Evolutionary conservation across 2,888 invertebrate species (phyloP), one percentile per base, ranked within the genome.

Genomic region (Tenthredo scrophulariae): DNA sequence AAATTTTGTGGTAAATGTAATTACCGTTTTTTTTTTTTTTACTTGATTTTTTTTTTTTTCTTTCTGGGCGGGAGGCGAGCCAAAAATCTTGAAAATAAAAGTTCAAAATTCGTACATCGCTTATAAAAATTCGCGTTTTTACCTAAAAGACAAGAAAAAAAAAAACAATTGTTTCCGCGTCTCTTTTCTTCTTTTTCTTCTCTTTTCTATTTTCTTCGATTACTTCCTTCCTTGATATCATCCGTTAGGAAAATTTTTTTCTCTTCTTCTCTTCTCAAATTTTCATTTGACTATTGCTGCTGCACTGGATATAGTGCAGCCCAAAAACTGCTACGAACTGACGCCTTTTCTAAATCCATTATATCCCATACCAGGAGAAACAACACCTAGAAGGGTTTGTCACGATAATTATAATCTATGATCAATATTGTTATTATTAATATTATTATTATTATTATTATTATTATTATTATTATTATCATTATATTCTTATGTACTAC

Each of bases 321-420:
- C 0, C 10, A 26, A 29, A 62, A 62, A 62, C 62, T 26, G 62
- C 62, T 1, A 29, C 62, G 62, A 62, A 62, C 62, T 62, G 62
- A 62, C 62, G 62, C 62, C 62, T 62, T 62, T 29, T 10, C 3
- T 62, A 29, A 62, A 26, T 29, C 62, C 10, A 62, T 62, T 62
- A 26, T 62, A 54, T 62, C 62, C 62, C 13, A 22, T 62, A 62
- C 62, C 62, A 15, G 26, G 22, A 26, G 26, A 29, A 26, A 29
- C 2, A 62, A 62, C 62, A 62, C 62, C 62, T 62, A 26, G 26
- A 62, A 62, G 26, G 62, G 62, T 62, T 62, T 62, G 62, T 62
- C 54, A 46, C 46, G 22, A 58, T 22, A 22, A 22, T 58, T 58
- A 58, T 7, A 7, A 58, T 22, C 46, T 46, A 46, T 46, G 0